Base-by-base conservation (phyloP, 2,888 invertebrate genomes). In the Lasioglossum leucozonium region DNA sequence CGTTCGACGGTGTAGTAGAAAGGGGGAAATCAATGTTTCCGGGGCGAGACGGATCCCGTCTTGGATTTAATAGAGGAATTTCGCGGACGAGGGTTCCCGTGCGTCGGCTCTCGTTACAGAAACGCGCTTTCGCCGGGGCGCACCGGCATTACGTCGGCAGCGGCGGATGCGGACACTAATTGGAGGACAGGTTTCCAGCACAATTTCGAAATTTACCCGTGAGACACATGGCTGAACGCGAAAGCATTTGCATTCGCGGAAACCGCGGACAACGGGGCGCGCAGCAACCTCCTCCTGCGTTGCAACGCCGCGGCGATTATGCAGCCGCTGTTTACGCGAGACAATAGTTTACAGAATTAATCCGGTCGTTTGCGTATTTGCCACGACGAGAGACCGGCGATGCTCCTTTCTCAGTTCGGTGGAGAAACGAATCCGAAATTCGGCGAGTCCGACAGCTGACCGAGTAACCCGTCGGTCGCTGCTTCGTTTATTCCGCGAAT, bases 161-260 rank as follows among this genome's bases (percentile, higher is more conserved):
- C 76, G 77, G 65, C 83, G 85, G 81, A 88, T 77, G 87, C 71
- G 78, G 78, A 80, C 74, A 71, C 87, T 88, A 88, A 88, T 88
- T 87, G 87, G 87, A 77, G 79, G 81, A 79, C 87, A 73, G 87
- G 84, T 81, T 87, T 87, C 80, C 85, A 67, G 71, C 47, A 79
- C 81, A 77, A 85, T 86, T 89, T 86, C 81, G 79, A 87, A 87
- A 89, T 89, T 84, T 77, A 81, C 72, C 65, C 83, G 80, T 62
- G 87, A 84, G 86, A 84, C 73, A 37, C 79, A 65, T 51, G 34
- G 72, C 30, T 65, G 69, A 75, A 73, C 72, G 77, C 73, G 81
- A 76, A 62, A 73, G 77, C 85, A 87, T 85, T 82, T 74, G 80
- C 79, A 77, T 77, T 79, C 83, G 81, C 78, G 80, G 87, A 87